Evolutionary conservation across 2,113 vertebrate genomes (phyloP).

Genomic region (Marcusenius ussheri): DNA sequence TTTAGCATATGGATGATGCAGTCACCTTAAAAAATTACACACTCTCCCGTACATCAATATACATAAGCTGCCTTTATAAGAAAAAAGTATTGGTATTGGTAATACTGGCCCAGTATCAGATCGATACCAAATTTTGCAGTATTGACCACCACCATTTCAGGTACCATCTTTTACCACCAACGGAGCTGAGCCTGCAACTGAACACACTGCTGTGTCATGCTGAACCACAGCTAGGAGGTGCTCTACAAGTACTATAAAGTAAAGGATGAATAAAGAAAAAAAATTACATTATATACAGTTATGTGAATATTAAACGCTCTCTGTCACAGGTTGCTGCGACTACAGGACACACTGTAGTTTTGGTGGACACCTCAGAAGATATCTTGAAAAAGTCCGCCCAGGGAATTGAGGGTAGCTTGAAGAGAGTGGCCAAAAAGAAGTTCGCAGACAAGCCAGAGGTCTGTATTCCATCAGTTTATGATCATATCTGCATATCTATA

Average conservation of each 20-base stretch:
- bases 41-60: not conserved
- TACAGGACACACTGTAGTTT: slow-evolving; percentile 82
- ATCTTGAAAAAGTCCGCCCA: slow-evolving; percentile 79
- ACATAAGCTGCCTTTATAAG: not conserved
- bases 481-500: not conserved
- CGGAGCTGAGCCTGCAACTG: not conserved
- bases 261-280: not conserved
- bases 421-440: slow-evolving; percentile 86
- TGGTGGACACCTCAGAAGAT: slow-evolving; percentile 88
- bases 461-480: slow-evolving; percentile 10
- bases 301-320: not conserved
- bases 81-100: not conserved
- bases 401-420: slow-evolving; percentile 81
- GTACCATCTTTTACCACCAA: not conserved
- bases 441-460: slow-evolving; percentile 90
- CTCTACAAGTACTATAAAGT: not conserved
- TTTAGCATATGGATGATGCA: not conserved
- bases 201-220: not conserved
- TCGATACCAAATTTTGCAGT: not conserved
- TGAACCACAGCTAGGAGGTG: not conserved
- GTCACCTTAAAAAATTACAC: not conserved
- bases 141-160: not conserved
- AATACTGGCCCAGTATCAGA: not conserved
- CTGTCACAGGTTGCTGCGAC: slow-evolving; percentile 73
- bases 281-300: not conserved